phyloP scores from a whole-genome alignment of 2,113 vertebrate genomes.

The Chamaea fasciata region DNA sequence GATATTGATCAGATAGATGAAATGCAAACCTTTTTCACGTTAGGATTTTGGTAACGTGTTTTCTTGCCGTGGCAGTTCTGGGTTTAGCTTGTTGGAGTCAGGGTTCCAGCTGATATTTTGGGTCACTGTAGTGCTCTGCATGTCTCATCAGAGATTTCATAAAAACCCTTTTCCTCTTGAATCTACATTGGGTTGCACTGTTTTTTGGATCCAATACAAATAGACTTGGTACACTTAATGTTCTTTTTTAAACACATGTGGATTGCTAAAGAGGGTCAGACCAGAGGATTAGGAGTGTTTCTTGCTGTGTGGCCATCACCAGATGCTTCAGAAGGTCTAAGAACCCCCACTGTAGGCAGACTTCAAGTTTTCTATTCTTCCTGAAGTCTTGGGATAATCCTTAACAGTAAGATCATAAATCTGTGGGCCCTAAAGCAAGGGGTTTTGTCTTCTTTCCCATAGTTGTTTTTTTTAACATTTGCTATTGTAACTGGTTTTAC shows the following conservation, averaged over 20 bases:
- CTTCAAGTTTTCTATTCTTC: constrained; percentile 40
- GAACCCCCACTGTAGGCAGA: constrained; percentile 17
- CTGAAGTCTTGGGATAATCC: constrained; percentile 34
- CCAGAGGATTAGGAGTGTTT: background rate
- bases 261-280: constrained; percentile 15
- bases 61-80: background rate
- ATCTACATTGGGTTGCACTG: background rate
- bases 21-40: background rate
- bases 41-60: background rate
- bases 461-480: constrained; percentile 16
- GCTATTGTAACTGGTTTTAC: constrained; percentile 5
- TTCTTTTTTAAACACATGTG: background rate
- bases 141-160: background rate
- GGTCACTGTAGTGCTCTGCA: background rate
- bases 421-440: constrained; percentile 18
- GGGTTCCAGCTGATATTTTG: background rate
- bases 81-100: background rate
- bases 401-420: constrained; percentile 43
- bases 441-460: constrained; percentile 34
- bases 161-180: background rate
- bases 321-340: constrained; percentile 37
- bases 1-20: background rate
- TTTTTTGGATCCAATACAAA: background rate
- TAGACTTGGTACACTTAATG: background rate
- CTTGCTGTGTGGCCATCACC: constrained; percentile 45